Base-by-base conservation (phyloP, 1,140 invertebrate species). In the Drosophila triauraria region DNA sequence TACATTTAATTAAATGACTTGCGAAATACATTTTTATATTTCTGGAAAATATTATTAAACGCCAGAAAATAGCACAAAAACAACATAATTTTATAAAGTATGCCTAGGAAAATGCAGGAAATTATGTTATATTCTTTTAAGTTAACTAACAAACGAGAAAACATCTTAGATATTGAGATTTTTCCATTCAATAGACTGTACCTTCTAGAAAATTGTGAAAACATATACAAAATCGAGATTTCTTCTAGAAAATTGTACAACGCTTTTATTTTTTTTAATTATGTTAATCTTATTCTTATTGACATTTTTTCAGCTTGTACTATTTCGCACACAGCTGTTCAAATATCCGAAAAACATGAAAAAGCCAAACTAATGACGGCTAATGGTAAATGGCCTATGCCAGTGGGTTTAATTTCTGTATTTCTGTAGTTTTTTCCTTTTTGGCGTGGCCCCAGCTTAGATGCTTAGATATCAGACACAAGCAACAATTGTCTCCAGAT, bases 401-500 rank as follows among this genome's bases (percentile, higher is more conserved):
- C 27, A 27, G 30, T 50, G 62, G 65, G 65, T 72, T 72, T 50
- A 38, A 43, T 72, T 50, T 48, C 15, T 46, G 30, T 61, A 32
- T 71, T 48, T 71, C 9, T 35, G 9, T 25, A 25, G 40, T 46
- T 62, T 42, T 60, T 20, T 20, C 20, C 17, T 38, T 42, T 35
- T 59, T 75, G 70, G 77, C 72, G 53, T 78, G 68, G 68, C 79
- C 44, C 58, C 61, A 35, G 60, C 79, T 3, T 10, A 35, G 83
- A 72, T 82, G 83, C 60, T 79, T 69, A 75, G 82, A 87, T 86
- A 76, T 77, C 48, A 62, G 53, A 40, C 72, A 51, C 53, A 25
- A 40, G 47, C 62, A 54, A 53, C 79, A 87, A 87, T 87, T 86
- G 76, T 72, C 76, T 79, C 58, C 43, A 44, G 54, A 43, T 88